Evolutionary conservation across 1,140 invertebrate species (phyloP).

Genomic region (Drosophila nebulosa): DNA sequence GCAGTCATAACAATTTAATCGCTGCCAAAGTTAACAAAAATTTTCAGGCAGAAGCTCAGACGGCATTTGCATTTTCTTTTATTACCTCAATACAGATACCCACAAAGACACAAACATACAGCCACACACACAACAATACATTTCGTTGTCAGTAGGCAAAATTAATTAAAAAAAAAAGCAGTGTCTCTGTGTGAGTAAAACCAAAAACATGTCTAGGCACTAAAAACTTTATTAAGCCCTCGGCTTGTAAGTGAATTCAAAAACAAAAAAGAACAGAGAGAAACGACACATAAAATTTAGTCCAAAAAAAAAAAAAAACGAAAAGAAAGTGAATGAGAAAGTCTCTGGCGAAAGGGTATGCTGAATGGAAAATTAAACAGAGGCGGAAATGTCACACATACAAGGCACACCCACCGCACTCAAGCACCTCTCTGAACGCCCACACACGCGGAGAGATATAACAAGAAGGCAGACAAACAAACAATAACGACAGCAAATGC

Average conservation of each 20-base stretch:
- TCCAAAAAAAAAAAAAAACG: slow-evolving; percentile 31
- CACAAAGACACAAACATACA: slow-evolving; percentile 9
- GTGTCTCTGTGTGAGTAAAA: slow-evolving; percentile 43
- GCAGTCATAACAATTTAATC: slow-evolving; percentile 72
- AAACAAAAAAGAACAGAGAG: slow-evolving; percentile 51
- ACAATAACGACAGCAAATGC: slow-evolving; percentile 74
- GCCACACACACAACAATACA: slow-evolving; percentile 21
- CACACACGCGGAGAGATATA: slow-evolving; percentile 37
- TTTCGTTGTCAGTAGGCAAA: slow-evolving; percentile 59
- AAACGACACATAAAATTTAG: slow-evolving; percentile 65
- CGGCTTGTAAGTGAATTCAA: slow-evolving; percentile 46
- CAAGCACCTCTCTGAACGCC: neutral
- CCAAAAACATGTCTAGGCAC: slow-evolving; percentile 74
- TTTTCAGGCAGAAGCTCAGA: slow-evolving; percentile 31
- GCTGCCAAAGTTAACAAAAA: slow-evolving; percentile 50
- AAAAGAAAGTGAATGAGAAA: slow-evolving; percentile 7
- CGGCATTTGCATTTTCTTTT: slow-evolving; percentile 65
- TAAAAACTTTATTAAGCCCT: slow-evolving; percentile 74
- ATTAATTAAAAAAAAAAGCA: slow-evolving; percentile 67
- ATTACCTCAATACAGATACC: slow-evolving; percentile 48
- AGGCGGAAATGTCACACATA: slow-evolving; percentile 76
- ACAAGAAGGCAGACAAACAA: slow-evolving; percentile 66
- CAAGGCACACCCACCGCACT: slow-evolving; percentile 49
- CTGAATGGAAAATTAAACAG: slow-evolving; percentile 76
- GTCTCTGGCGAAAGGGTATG: slow-evolving; percentile 32